These are phyloP conservation scores for Taphrorychus bicolor DNA, from an alignment of 2,888 invertebrate species.

Conservation along the genomic window DNA sequence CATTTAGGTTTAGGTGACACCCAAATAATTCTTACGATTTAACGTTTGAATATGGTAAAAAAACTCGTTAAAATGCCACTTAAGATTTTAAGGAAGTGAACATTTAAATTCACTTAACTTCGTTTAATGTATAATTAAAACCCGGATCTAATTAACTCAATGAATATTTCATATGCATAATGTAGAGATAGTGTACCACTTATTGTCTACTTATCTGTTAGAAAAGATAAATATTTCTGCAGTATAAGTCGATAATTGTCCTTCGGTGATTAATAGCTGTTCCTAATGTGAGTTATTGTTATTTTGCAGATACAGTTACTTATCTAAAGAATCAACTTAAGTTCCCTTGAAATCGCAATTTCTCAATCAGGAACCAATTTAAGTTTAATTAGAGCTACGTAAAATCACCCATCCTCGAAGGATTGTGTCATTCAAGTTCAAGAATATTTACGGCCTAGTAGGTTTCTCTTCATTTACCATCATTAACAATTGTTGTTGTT, in stretches of 20 bases:
- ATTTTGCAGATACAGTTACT: not conserved
- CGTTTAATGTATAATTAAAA: not conserved
- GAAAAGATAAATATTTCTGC: too few relatives aligned
- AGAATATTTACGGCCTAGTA: not conserved
- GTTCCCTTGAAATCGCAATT: too few relatives aligned
- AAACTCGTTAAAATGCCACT: too few relatives aligned
- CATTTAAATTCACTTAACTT: too few relatives aligned
- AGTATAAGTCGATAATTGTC: not conserved
- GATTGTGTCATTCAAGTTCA: not conserved
- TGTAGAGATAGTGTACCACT: too few relatives aligned
- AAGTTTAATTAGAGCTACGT: not conserved
- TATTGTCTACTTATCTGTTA: too few relatives aligned
- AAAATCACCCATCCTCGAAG: not conserved
- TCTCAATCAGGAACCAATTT: not conserved
- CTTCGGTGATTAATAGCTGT: not conserved
- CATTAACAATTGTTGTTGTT: too few relatives aligned
- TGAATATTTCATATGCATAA: not conserved
- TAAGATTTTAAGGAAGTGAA: too few relatives aligned
- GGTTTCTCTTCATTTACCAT: not conserved
- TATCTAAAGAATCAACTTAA: too few relatives aligned
- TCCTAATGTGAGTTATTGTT: not conserved
- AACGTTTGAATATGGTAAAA: too few relatives aligned
- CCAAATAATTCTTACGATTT: too few relatives aligned
- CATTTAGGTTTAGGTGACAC: too few relatives aligned
- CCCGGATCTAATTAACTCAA: not conserved